phyloP scores from a whole-genome alignment of 1,140 invertebrate genomes.

The Thaumatotibia leucotreta region DNA sequence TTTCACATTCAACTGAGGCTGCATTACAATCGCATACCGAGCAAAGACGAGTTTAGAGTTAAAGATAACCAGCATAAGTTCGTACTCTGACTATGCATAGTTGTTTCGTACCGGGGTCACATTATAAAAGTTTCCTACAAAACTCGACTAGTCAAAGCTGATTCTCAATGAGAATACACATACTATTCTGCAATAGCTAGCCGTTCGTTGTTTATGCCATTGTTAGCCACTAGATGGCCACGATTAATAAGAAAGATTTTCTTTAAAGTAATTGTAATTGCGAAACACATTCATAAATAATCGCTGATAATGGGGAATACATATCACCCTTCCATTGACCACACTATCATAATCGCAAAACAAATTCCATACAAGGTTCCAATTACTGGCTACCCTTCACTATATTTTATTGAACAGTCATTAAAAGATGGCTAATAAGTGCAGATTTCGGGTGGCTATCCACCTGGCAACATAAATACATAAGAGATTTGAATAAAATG shows the following conservation, averaged over 20 bases:
- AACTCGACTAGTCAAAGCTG: too few relatives aligned
- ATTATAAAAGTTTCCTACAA: neutral
- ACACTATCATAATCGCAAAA: too few relatives aligned
- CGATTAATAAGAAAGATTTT: slow-evolving; percentile 8
- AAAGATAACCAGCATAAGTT: neutral
- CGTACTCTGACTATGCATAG: neutral
- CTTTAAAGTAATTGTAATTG: neutral
- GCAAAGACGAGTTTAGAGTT: neutral
- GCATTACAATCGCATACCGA: neutral
- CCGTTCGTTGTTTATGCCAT: neutral
- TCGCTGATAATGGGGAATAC: neutral
- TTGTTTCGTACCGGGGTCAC: too few relatives aligned
- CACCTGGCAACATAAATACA: too few relatives aligned
- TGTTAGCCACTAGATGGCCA: neutral
- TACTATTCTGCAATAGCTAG: neutral
- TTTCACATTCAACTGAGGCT: neutral
- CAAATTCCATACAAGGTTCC: too few relatives aligned
- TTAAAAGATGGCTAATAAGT: too few relatives aligned
- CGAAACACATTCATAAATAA: neutral
- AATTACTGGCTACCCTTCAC: too few relatives aligned
- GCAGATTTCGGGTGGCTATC: too few relatives aligned
- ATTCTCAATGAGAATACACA: neutral
- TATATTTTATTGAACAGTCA: too few relatives aligned
- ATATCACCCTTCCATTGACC: too few relatives aligned
- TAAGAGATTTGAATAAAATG: too few relatives aligned